Evolutionary conservation across 2,888 invertebrate genomes (phyloP).

Genomic region (Drosophila fungiperda): DNA sequence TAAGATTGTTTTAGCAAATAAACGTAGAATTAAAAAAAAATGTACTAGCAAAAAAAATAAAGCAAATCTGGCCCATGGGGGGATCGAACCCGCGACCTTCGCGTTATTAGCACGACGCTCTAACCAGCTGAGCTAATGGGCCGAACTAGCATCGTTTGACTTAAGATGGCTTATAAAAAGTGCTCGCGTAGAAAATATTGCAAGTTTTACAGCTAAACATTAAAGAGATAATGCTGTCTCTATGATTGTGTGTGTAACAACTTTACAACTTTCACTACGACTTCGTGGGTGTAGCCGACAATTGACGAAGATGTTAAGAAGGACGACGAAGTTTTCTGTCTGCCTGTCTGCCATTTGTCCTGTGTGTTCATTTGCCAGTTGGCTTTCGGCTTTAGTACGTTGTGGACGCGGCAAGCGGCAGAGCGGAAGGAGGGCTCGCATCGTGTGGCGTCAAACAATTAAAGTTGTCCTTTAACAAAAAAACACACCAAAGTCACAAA

Average conservation of each 20-base stretch:
- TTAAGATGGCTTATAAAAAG: not conserved
- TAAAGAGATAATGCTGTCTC: not conserved
- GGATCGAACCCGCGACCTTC: constrained; percentile 78
- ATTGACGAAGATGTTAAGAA: constrained; percentile 45
- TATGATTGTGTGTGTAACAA: not conserved
- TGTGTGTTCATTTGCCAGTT: constrained; percentile 60
- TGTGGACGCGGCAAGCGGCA: constrained; percentile 43
- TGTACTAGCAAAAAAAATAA: not conserved
- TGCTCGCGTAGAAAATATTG: not conserved
- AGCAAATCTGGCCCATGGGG: constrained; percentile 64
- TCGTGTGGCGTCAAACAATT: constrained; percentile 12
- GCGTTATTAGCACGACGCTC: constrained; percentile 79
- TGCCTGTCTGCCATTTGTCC: not conserved
- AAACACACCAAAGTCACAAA: not conserved
- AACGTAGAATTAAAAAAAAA: constrained; percentile 1
- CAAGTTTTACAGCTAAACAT: constrained; percentile 20
- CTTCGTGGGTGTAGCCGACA: constrained; percentile 34
- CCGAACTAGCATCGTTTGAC: not conserved
- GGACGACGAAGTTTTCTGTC: constrained; percentile 5
- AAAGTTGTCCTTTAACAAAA: constrained; percentile 1
- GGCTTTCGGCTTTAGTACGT: constrained; percentile 74
- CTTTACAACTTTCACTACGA: constrained; percentile 41
- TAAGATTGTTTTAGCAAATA: constrained; percentile 3
- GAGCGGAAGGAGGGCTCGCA: constrained; percentile 1
- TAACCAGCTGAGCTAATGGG: constrained; percentile 80